These are phyloP conservation scores for Drosophila mettleri DNA, from an alignment of 2,888 invertebrate species.

Conservation along the genomic window DNA sequence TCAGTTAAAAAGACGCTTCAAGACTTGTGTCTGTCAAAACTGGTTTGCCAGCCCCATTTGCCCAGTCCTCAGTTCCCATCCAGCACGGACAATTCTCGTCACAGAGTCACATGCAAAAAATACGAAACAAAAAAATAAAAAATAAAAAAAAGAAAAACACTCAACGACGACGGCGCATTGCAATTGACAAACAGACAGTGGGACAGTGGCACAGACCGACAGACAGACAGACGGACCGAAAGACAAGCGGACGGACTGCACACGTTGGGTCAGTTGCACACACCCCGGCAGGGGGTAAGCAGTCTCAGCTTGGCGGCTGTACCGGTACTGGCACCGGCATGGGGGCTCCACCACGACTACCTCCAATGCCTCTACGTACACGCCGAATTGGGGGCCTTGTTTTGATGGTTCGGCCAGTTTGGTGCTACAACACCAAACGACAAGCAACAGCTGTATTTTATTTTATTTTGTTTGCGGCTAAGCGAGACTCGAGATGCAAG, in stretches of 20 bases:
- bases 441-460: slow-evolving; percentile 59
- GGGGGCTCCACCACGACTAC: slow-evolving; percentile 52
- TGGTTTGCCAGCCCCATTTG: slow-evolving; percentile 71
- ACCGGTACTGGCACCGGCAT: slow-evolving; percentile 61
- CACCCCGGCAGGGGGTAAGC: slow-evolving; percentile 68
- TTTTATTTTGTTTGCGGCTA: slow-evolving; percentile 7
- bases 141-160: slow-evolving; percentile 41
- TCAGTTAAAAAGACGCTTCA: slow-evolving; percentile 80
- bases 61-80: slow-evolving; percentile 60
- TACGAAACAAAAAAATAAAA: slow-evolving; percentile 19
- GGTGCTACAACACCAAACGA: slow-evolving; percentile 48
- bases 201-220: slow-evolving; percentile 41
- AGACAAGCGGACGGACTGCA: slow-evolving; percentile 46
- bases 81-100: slow-evolving; percentile 78
- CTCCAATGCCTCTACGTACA: slow-evolving; percentile 9
- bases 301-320: slow-evolving; percentile 66
- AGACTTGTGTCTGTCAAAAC: slow-evolving; percentile 80
- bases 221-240: slow-evolving; percentile 27
- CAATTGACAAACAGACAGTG: slow-evolving; percentile 74
- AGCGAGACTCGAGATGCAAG: slow-evolving; percentile 22
- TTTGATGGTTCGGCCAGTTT: slow-evolving; percentile 74
- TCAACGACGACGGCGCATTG: slow-evolving; percentile 67
- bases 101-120: slow-evolving; percentile 74
- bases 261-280: slow-evolving; percentile 79
- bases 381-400: slow-evolving; percentile 76